Evolutionary conservation across 1,140 invertebrate species (phyloP).

Genomic region (Campoletis sonorensis): DNA sequence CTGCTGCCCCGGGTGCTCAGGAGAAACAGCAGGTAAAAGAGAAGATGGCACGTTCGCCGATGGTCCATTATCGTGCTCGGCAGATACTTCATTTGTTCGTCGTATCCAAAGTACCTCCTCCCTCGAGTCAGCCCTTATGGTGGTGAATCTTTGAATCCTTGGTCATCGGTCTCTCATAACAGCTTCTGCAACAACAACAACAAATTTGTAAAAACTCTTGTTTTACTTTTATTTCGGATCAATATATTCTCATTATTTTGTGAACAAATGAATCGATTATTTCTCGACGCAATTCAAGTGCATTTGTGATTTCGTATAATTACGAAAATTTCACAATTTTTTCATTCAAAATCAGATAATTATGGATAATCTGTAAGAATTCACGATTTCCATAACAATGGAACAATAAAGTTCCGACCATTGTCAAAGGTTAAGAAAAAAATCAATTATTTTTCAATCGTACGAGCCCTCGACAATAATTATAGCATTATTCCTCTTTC

Average conservation of each 20-base stretch:
- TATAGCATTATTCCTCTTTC: too few species aligned
- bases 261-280: background rate
- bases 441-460: too few species aligned
- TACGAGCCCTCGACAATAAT: too few species aligned
- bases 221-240: background rate
- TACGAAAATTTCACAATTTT: too few species aligned
- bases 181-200: constrained; percentile 67
- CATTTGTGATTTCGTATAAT: too few species aligned
- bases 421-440: too few species aligned
- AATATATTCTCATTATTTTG: too few species aligned
- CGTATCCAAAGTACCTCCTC: background rate
- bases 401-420: too few species aligned
- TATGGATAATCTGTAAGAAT: too few species aligned
- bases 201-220: background rate
- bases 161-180: constrained; percentile 76
- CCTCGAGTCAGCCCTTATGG: background rate
- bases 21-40: constrained; percentile 67
- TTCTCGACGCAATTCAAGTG: background rate
- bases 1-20: constrained; percentile 65
- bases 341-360: too few species aligned
- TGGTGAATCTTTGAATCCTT: constrained; percentile 63
- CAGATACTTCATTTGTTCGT: background rate
- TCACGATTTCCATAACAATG: too few species aligned
- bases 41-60: constrained; percentile 68
- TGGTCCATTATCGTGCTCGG: constrained; percentile 67